phyloP scores from a whole-genome alignment of 2,113 vertebrate species.

The Promerops cafer region DNA sequence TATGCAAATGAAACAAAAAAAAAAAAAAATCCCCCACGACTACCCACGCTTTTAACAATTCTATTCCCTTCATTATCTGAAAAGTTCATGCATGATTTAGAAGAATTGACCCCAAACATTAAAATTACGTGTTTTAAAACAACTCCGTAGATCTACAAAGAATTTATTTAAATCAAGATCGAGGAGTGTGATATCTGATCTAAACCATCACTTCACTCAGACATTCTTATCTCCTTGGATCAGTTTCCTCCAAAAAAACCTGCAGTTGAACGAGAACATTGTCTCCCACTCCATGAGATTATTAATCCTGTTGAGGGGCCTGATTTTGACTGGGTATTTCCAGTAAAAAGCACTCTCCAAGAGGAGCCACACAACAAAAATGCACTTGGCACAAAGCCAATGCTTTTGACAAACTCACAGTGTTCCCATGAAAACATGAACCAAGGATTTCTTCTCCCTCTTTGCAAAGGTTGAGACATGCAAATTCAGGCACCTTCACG shows the following conservation, averaged over 20 bases:
- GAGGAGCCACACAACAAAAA: background rate
- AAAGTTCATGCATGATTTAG: background rate
- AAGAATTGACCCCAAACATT: background rate
- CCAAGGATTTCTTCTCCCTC: background rate
- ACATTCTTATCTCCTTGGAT: background rate
- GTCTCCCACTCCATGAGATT: background rate
- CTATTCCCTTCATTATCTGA: background rate
- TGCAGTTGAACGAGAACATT: background rate
- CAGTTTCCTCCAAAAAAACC: background rate
- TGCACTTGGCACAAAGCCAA: background rate
- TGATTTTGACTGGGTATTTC: background rate
- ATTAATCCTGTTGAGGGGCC: background rate
- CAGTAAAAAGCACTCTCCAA: background rate
- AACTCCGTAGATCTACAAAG: background rate
- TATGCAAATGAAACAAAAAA: background rate
- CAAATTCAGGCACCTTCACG: background rate
- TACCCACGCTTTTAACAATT: background rate
- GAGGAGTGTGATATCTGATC: background rate
- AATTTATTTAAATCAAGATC: background rate
- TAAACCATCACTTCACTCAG: background rate
- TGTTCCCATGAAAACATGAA: background rate
- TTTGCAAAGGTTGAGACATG: background rate
- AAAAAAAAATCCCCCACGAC: background rate
- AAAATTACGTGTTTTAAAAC: background rate
- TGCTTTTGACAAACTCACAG: background rate